These are phyloP conservation scores for Phalacrocorax brasilianus DNA, from an alignment of 2,113 vertebrate genomes.

Conservation along the genomic window DNA sequence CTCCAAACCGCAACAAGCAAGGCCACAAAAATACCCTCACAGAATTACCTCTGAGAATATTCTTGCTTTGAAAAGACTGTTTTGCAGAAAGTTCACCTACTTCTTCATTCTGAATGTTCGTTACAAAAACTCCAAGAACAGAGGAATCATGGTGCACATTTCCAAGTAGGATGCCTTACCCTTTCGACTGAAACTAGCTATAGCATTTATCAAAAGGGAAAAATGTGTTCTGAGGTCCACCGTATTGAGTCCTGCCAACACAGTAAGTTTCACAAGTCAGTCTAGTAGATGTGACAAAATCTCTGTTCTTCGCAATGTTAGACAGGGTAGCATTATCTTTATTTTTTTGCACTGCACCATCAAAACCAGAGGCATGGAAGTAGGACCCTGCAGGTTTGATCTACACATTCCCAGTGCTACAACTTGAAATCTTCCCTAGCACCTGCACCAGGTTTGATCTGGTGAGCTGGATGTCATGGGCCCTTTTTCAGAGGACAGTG, in stretches of 20 bases:
- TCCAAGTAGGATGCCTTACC: not conserved
- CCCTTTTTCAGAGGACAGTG: not conserved
- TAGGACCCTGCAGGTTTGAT: not conserved
- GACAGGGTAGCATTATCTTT: not conserved
- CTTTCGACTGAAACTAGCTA: not conserved
- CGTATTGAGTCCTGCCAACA: not conserved
- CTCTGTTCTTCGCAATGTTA: not conserved
- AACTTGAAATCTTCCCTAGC: not conserved
- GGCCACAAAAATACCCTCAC: not conserved
- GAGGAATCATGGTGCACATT: not conserved
- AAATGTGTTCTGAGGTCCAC: not conserved
- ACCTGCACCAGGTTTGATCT: not conserved
- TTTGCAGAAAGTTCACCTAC: not conserved
- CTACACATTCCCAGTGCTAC: not conserved
- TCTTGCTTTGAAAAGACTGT: not conserved
- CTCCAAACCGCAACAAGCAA: not conserved
- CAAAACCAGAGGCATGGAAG: not conserved
- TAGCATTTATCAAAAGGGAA: not conserved
- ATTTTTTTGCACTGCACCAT: not conserved
- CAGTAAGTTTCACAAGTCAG: not conserved
- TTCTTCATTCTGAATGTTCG: not conserved
- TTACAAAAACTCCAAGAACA: not conserved
- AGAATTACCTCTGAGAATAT: not conserved
- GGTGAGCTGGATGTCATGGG: not conserved
- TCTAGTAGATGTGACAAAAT: not conserved